These are phyloP conservation scores for Bradypus variegatus DNA, from an alignment of 2,797 vertebrate genomes.

Conservation along the genomic window DNA sequence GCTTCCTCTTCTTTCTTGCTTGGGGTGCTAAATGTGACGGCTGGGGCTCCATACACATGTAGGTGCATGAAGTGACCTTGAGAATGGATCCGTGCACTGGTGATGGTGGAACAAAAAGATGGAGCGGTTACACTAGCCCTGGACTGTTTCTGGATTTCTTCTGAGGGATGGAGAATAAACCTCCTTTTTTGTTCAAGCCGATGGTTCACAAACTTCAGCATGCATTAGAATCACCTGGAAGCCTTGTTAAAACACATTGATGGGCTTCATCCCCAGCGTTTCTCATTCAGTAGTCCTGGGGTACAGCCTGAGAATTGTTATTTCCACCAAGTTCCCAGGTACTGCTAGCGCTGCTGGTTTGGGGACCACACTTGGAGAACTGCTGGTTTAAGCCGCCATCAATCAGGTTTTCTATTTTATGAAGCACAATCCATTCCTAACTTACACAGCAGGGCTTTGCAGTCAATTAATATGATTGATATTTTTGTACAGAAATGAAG, in stretches of 20 bases:
- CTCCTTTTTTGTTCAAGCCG: neutral
- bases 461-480: neutral
- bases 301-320: neutral
- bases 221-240: neutral
- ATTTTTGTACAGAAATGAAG: neutral
- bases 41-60: neutral
- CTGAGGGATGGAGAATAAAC: neutral
- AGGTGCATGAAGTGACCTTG: neutral
- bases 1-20: neutral
- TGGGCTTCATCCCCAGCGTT: neutral
- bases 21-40: neutral
- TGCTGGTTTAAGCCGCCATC: neutral
- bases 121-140: neutral
- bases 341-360: no score
- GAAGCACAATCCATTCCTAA: neutral
- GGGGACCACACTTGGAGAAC: neutral
- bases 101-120: neutral
- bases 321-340: neutral
- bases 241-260: neutral
- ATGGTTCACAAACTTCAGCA: neutral
- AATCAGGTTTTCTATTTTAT: neutral
- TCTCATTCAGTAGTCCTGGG: neutral
- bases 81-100: neutral
- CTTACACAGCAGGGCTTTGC: neutral
- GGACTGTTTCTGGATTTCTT: neutral